A percentile compares a stretch with the other conserved stretches of the same genome.
These are phyloP conservation scores for Chloroceryle inda DNA, from an alignment of 2,797 vertebrate species.

Conservation along the genomic window DNA sequence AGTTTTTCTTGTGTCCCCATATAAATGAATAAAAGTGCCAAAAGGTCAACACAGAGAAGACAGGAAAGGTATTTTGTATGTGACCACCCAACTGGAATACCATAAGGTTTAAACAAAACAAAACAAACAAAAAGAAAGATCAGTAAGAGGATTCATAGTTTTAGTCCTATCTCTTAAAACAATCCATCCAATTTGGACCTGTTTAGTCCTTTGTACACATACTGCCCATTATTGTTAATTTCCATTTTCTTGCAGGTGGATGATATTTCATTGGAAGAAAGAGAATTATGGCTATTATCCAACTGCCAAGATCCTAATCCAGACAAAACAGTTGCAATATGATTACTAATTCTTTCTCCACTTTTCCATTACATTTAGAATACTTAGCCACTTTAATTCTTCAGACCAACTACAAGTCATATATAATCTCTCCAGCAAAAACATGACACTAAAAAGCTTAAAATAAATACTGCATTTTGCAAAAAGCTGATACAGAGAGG, in stretches of 20 bases:
- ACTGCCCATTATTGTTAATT: background rate
- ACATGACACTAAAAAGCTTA: background rate
- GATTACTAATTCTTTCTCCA: background rate
- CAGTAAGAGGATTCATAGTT: background rate
- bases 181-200: background rate
- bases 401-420: background rate
- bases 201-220: background rate
- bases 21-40: slow-evolving; percentile 7
- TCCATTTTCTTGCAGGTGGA: background rate
- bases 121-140: background rate
- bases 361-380: background rate
- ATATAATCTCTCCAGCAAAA: background rate
- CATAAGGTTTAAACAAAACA: background rate
- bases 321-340: background rate
- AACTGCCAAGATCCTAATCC: background rate
- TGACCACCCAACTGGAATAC: background rate
- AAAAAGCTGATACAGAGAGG: background rate
- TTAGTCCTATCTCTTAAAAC: background rate
- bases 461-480: background rate
- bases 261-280: background rate
- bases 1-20: background rate
- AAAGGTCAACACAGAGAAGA: slow-evolving; percentile 33
- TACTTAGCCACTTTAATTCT: background rate
- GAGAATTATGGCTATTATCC: background rate
- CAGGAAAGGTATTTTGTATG: background rate